phyloP scores from a whole-genome alignment of 2,888 invertebrate species.

The Cerastoderma edule region DNA sequence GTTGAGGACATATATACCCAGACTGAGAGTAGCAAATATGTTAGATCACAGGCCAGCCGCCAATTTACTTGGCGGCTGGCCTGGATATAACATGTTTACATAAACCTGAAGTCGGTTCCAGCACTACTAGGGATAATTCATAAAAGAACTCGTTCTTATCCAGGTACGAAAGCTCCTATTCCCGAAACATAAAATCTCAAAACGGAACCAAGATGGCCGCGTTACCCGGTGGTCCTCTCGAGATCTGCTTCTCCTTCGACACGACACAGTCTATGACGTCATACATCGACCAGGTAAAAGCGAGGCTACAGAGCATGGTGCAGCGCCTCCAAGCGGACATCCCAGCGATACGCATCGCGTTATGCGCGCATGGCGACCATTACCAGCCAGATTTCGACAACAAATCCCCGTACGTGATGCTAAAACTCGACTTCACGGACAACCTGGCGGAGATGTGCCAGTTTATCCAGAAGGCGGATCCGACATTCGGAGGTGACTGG shows the following conservation, averaged over 20 bases:
- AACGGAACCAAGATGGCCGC: background rate
- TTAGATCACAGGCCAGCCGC: too few relatives aligned
- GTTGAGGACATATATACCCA: too few relatives aligned
- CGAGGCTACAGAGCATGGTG: constrained; percentile 36
- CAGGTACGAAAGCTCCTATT: too few relatives aligned
- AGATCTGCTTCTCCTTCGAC: constrained; percentile 43
- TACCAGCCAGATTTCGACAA: constrained; percentile 69
- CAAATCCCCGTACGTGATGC: constrained; percentile 61
- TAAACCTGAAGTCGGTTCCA: too few relatives aligned
- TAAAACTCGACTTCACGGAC: constrained; percentile 65
- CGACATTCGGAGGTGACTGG: constrained; percentile 69
- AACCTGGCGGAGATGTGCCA: constrained; percentile 58
- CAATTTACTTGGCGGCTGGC: too few relatives aligned
- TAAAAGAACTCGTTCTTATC: too few relatives aligned
- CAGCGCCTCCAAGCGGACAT: constrained; percentile 34
- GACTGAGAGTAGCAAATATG: too few relatives aligned
- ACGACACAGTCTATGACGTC: constrained; percentile 37
- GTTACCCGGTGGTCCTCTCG: constrained; percentile 29
- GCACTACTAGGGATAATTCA: too few relatives aligned
- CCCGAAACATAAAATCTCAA: background rate
- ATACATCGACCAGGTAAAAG: constrained; percentile 36
- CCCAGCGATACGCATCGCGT: constrained; percentile 72
- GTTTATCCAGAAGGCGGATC: constrained; percentile 58
- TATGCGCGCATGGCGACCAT: constrained; percentile 80
- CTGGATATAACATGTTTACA: too few relatives aligned